Percentiles rank a stretch among this genome's conserved stretches.
Conservation (phyloP, 1,140 invertebrate species). For the Heterodera schachtii region DNA sequence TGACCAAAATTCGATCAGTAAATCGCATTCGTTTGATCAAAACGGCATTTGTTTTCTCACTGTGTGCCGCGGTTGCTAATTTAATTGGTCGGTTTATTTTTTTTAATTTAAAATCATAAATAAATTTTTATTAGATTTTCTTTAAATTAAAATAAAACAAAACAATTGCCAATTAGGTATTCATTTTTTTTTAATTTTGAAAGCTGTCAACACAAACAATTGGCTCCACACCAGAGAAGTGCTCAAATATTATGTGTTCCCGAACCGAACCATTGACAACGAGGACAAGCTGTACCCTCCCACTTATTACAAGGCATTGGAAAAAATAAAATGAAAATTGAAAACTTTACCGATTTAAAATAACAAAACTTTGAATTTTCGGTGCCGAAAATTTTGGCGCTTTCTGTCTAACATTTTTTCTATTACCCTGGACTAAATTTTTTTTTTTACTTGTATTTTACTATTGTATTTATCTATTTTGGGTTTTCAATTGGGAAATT, state of each 20-base stretch:
- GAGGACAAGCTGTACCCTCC: constrained; percentile 32
- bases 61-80: constrained; percentile 43
- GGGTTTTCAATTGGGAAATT: too few species aligned
- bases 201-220: constrained; percentile 58
- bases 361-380: too few species aligned
- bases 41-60: constrained; percentile 44
- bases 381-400: too few species aligned
- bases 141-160: constrained; percentile 16
- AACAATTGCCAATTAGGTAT: too few species aligned
- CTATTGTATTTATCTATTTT: too few species aligned
- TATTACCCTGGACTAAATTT: too few species aligned
- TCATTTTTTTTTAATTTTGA: constrained; percentile 37
- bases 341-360: too few species aligned
- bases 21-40: constrained; percentile 47
- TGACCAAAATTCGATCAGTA: constrained; percentile 45
- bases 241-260: constrained; percentile 62
- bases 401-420: too few species aligned
- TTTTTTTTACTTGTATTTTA: too few species aligned
- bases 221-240: constrained; percentile 63
- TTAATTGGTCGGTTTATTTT: too few species aligned
- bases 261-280: constrained; percentile 51
- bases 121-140: too few species aligned
- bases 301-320: constrained; percentile 31
- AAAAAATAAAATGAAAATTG: neutral
- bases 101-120: too few species aligned